A percentile compares a stretch with the other conserved stretches of the same genome.
These are phyloP conservation scores for Crotalus helleri DNA, from an alignment of 2,113 vertebrate genomes.

Conservation along the genomic window DNA sequence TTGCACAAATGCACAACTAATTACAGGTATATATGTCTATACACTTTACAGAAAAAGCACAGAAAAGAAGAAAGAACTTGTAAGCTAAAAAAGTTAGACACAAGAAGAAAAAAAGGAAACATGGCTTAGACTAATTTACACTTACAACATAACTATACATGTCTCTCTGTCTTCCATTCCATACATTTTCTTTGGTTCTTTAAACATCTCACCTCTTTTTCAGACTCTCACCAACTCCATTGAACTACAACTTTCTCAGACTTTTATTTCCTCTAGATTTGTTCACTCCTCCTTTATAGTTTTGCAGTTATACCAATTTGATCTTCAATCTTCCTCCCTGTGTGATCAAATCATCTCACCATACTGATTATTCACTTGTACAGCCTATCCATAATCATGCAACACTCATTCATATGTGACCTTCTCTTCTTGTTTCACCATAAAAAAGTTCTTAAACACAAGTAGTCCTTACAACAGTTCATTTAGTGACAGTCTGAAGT, in stretches of 20 bases:
- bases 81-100: too few species aligned
- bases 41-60: too few species aligned
- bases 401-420: neutral
- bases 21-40: too few species aligned
- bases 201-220: too few species aligned
- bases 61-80: too few species aligned
- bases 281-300: neutral
- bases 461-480: neutral
- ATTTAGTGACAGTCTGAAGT: neutral
- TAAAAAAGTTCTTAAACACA: neutral
- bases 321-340: neutral
- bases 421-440: neutral
- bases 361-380: neutral
- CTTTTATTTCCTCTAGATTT: neutral
- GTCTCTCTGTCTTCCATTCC: too few species aligned
- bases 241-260: neutral
- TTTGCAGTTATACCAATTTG: neutral
- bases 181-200: too few species aligned
- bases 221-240: neutral
- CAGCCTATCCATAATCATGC: neutral
- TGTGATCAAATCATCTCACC: neutral
- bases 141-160: too few species aligned
- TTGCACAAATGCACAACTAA: too few species aligned
- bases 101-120: too few species aligned
- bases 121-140: too few species aligned